Percentiles rank a stretch among this genome's conserved stretches.
Evolutionary conservation across 2,797 vertebrate species (phyloP).

Genomic region (Phoeniculus purpureus): DNA sequence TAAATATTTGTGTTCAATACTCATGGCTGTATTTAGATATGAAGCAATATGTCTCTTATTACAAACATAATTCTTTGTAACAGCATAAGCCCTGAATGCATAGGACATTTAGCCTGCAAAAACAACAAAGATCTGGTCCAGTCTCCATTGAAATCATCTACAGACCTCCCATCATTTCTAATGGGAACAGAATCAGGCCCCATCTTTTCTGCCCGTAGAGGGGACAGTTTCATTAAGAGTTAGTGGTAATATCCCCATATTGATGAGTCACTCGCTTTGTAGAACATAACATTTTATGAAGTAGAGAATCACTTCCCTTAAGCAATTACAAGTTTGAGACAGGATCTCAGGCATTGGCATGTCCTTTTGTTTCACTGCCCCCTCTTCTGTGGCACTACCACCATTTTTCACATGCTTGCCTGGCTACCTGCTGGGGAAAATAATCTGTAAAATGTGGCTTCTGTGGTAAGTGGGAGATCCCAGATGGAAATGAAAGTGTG

Average conservation of each 20-base stretch:
- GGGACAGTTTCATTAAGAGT: conserved; percentile 30
- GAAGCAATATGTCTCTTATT: conserved; percentile 70
- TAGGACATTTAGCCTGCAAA: conserved; percentile 67
- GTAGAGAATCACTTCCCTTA: conserved; percentile 77
- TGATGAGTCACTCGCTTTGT: conserved; percentile 71
- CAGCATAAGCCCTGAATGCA: conserved; percentile 49
- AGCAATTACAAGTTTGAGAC: conserved; percentile 79
- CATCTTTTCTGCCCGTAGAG: conserved; percentile 46
- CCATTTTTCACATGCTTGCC: conserved; percentile 28
- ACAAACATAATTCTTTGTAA: conserved; percentile 70
- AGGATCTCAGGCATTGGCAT: conserved; percentile 50
- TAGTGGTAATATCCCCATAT: conserved; percentile 72
- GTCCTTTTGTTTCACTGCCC: conserved; percentile 61
- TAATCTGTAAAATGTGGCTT: conserved; percentile 54
- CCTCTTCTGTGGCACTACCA: conserved; percentile 13
- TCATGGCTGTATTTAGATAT: conserved; percentile 33
- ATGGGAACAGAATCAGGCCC: conserved; percentile 54
- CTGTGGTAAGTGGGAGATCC: conserved; percentile 52
- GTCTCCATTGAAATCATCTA: conserved; percentile 44
- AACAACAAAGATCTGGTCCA: conserved; percentile 58
- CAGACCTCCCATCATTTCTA: conserved; percentile 48
- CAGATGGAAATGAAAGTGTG: neutral
- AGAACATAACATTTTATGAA: conserved; percentile 79
- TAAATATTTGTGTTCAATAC: conserved; percentile 33
- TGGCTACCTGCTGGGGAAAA: conserved; percentile 63